These are phyloP conservation scores for Nematolebias whitei DNA, from an alignment of 2,113 vertebrate species.

Conservation along the genomic window DNA sequence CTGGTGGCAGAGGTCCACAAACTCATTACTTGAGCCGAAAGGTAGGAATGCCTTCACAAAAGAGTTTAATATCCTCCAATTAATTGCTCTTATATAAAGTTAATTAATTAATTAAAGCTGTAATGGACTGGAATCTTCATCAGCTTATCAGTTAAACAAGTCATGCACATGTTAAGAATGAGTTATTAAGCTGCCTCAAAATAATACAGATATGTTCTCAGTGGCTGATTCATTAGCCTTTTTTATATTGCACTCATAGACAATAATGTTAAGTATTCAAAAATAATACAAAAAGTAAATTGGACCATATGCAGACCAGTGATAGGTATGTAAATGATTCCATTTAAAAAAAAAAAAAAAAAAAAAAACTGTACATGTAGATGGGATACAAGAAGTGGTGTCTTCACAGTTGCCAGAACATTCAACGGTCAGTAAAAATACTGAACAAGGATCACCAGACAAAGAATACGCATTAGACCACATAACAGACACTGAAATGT, in stretches of 20 bases:
- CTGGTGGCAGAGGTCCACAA: slow-evolving; percentile 69
- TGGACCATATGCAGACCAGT: too few relatives aligned
- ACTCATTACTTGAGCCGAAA: slow-evolving; percentile 63
- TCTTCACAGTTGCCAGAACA: too few relatives aligned
- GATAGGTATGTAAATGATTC: too few relatives aligned
- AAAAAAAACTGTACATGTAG: too few relatives aligned
- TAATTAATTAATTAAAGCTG: slow-evolving; percentile 52
- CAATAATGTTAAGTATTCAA: too few relatives aligned
- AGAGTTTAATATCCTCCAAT: slow-evolving; percentile 56
- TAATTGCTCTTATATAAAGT: slow-evolving; percentile 46
- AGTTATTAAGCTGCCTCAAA: slow-evolving; percentile 21
- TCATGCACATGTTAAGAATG: slow-evolving; percentile 15
- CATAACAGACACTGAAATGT: too few relatives aligned
- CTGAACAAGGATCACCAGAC: too few relatives aligned
- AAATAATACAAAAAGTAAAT: too few relatives aligned
- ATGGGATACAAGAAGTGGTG: too few relatives aligned
- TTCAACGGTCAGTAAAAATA: too few relatives aligned
- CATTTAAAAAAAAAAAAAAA: too few relatives aligned
- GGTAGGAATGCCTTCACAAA: slow-evolving; percentile 50
- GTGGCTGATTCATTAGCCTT: slow-evolving; percentile 5
- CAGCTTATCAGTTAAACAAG: slow-evolving; percentile 39
- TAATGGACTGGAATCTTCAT: slow-evolving; percentile 35
- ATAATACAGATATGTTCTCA: slow-evolving; percentile 9
- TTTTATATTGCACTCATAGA: neutral
- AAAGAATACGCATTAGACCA: too few relatives aligned